Conservation (phyloP, 2,888 invertebrate species). For the Helleia helle region DNA sequence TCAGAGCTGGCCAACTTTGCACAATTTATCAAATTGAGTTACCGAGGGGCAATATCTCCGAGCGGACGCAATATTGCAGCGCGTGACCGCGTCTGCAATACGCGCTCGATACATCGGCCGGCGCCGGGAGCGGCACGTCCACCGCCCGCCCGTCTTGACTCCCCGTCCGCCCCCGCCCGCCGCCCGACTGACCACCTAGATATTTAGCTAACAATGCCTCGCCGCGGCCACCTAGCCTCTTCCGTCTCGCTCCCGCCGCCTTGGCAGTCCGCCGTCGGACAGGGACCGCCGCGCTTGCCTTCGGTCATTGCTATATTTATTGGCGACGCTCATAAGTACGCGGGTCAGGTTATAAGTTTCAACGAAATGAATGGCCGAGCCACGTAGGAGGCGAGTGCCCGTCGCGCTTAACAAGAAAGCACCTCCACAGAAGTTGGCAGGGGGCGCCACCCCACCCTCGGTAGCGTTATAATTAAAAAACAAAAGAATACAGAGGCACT, state of each 20-base stretch:
- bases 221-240: slow-evolving; percentile 44
- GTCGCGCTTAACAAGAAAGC: slow-evolving; percentile 61
- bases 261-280: slow-evolving; percentile 34
- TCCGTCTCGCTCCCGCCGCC: slow-evolving; percentile 47
- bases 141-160: slow-evolving; percentile 50
- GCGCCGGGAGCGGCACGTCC: slow-evolving; percentile 67
- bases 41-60: slow-evolving; percentile 69
- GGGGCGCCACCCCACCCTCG: slow-evolving; percentile 44
- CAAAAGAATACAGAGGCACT: slow-evolving; percentile 71
- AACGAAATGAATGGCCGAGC: slow-evolving; percentile 69
- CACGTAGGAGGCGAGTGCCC: slow-evolving; percentile 67
- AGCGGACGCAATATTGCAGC: slow-evolving; percentile 74
- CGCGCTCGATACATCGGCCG: slow-evolving; percentile 74
- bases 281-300: slow-evolving; percentile 49
- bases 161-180: slow-evolving; percentile 43
- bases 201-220: slow-evolving; percentile 73
- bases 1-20: slow-evolving; percentile 60
- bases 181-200: slow-evolving; percentile 67
- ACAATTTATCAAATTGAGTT: slow-evolving; percentile 74
- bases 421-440: slow-evolving; percentile 61
- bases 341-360: slow-evolving; percentile 74
- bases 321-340: slow-evolving; percentile 74
- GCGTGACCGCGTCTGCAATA: slow-evolving; percentile 74
- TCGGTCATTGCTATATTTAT: slow-evolving; percentile 73
- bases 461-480: slow-evolving; percentile 74